These are phyloP conservation scores for Drosophila pectinifera DNA, from an alignment of 1,140 invertebrate genomes.

Conservation along the genomic window DNA sequence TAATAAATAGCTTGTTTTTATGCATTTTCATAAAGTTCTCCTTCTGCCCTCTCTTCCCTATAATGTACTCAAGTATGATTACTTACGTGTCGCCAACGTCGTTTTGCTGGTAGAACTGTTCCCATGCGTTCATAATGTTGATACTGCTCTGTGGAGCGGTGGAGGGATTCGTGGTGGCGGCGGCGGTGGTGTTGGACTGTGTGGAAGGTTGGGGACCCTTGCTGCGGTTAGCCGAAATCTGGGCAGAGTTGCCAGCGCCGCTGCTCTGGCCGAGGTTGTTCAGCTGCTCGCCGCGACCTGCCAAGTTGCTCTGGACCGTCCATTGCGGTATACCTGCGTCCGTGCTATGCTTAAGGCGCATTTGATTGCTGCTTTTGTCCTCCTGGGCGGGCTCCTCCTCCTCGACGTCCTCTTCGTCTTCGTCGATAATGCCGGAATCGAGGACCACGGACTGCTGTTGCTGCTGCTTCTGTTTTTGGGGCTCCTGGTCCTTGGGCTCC, in stretches of 20 bases:
- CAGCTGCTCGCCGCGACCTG: constrained; percentile 47
- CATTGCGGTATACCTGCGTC: constrained; percentile 68
- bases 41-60: neutral
- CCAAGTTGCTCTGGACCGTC: constrained; percentile 61
- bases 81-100: constrained; percentile 90
- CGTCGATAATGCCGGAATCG: constrained; percentile 77
- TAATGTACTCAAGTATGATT: constrained; percentile 22
- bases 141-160: constrained; percentile 47
- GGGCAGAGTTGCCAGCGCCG: constrained; percentile 4
- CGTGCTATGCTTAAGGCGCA: constrained; percentile 63
- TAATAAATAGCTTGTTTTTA: no score
- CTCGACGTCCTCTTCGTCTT: constrained; percentile 58
- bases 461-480: constrained; percentile 22
- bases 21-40: no score
- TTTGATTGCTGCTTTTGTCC: constrained; percentile 46
- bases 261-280: constrained; percentile 63
- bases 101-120: constrained; percentile 88
- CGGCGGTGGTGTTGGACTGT: constrained; percentile 21
- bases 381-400: constrained; percentile 37
- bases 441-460: constrained; percentile 36
- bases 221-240: constrained; percentile 22
- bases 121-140: constrained; percentile 84
- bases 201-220: constrained; percentile 30
- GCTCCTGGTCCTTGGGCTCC: constrained; percentile 15
- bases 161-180: constrained; percentile 35